These are phyloP conservation scores for Drepanosiphum platanoidis DNA, from an alignment of 2,888 invertebrate genomes.

Conservation along the genomic window DNA sequence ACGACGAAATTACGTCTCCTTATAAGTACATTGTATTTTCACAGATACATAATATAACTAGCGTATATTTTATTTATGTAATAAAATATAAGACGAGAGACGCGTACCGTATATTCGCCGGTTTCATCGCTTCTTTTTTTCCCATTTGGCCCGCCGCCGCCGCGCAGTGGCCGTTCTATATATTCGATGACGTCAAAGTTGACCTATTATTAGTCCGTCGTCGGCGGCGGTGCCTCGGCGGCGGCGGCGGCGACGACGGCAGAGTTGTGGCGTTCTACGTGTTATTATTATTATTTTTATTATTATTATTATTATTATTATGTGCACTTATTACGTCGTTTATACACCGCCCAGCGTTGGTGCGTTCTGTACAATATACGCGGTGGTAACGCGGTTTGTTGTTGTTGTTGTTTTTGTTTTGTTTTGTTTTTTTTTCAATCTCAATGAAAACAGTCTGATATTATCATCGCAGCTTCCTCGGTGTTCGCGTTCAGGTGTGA, in stretches of 20 bases:
- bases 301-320: conserved; percentile 26
- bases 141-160: neutral
- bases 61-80: too few species aligned
- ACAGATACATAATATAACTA: too few species aligned
- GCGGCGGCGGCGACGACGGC: neutral
- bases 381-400: neutral
- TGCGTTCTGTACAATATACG: neutral
- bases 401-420: too few species aligned
- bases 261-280: conserved; percentile 3
- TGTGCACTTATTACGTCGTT: neutral
- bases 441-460: neutral
- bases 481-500: neutral
- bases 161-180: conserved; percentile 2
- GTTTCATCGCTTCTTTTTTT: neutral
- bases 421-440: neutral
- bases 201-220: conserved; percentile 49
- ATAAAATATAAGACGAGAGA: neutral
- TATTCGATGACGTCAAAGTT: conserved; percentile 50
- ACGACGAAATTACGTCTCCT: too few species aligned
- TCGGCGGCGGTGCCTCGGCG: neutral
- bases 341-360: neutral
- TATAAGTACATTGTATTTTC: too few species aligned
- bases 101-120: too few species aligned
- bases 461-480: neutral
- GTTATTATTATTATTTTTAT: conserved; percentile 32